Evolutionary conservation across 2,888 invertebrate species (phyloP).

Genomic region (Willowsia nigromaculata): DNA sequence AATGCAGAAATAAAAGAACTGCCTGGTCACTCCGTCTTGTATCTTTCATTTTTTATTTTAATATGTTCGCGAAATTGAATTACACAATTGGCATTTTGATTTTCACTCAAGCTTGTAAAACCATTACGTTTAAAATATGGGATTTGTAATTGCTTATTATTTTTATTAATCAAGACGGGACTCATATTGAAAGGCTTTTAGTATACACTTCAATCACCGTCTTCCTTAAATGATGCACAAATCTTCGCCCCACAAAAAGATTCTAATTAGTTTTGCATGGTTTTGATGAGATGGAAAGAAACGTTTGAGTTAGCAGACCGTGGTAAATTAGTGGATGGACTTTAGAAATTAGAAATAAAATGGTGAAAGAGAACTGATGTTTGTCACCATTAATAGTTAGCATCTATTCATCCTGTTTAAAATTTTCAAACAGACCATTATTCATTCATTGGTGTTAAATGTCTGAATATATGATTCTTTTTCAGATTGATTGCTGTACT

Average conservation of each 20-base stretch:
- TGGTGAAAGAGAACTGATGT: neutral
- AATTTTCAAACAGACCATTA: constrained; percentile 9
- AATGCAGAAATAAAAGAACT: neutral
- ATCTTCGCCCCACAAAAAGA: constrained; percentile 38
- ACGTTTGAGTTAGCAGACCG: constrained; percentile 38
- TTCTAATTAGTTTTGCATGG: constrained; percentile 46
- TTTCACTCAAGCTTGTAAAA: neutral
- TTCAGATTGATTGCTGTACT: too few species aligned
- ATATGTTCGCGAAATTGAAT: neutral
- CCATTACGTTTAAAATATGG: neutral
- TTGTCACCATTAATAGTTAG: neutral
- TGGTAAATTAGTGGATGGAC: constrained; percentile 48
- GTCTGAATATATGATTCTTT: too few species aligned
- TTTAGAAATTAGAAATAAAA: constrained; percentile 5
- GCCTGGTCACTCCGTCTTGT: neutral
- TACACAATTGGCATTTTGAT: neutral
- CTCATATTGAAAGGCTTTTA: too few species aligned
- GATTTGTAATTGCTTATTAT: neutral
- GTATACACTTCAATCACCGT: neutral
- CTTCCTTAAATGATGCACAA: neutral
- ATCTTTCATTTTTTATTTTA: neutral
- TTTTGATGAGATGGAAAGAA: constrained; percentile 9
- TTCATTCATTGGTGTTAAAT: neutral
- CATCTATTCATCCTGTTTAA: neutral
- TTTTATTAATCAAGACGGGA: neutral